A percentile compares a stretch with the other conserved stretches of the same genome.
phyloP scores from a whole-genome alignment of 1,140 invertebrate genomes.

The Neotoxoptera formosana region DNA sequence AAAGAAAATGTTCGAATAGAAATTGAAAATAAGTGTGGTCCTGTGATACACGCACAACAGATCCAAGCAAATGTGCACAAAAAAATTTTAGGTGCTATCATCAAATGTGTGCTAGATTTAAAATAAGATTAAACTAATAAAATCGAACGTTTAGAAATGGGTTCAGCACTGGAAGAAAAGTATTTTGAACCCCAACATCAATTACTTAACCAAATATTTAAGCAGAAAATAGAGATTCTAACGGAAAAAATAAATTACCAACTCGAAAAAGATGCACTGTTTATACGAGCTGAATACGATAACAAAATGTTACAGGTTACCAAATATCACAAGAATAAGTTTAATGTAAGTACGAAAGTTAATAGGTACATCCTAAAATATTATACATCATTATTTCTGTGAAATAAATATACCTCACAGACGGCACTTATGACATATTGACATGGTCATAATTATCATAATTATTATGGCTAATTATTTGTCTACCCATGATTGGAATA shows the following conservation, averaged over 20 bases:
- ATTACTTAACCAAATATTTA: not conserved
- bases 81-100: not conserved
- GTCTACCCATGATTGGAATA: not conserved
- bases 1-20: not conserved
- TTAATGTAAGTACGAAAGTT: not conserved
- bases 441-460: not conserved
- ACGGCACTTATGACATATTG: not conserved
- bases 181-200: not conserved
- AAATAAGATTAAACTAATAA: not conserved
- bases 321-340: not conserved
- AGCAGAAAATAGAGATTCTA: not conserved
- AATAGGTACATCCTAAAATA: not conserved
- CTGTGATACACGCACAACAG: not conserved
- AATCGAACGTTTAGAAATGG: not conserved
- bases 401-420: too few species aligned
- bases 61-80: not conserved
- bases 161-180: not conserved
- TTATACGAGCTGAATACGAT: not conserved
- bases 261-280: not conserved
- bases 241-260: not conserved
- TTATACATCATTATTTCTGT: not conserved
- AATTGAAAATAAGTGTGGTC: not conserved
- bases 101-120: not conserved
- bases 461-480: not conserved
- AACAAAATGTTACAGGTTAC: not conserved